Evolutionary conservation across 2,113 vertebrate species (phyloP).

Genomic region (Furnarius figulus): DNA sequence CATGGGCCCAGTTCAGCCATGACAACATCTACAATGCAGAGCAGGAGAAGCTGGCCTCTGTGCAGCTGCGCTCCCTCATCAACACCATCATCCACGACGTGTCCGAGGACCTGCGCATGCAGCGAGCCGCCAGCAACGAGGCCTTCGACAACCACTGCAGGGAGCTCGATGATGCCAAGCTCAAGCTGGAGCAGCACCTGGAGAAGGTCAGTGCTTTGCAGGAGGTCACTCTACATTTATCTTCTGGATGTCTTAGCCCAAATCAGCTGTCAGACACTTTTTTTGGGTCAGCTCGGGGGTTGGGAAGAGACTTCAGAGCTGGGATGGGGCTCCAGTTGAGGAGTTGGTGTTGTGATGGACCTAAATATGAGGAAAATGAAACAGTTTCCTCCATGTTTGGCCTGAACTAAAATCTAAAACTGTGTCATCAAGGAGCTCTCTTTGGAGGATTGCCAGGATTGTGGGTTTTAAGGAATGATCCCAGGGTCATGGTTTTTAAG

Average conservation of each 20-base stretch:
- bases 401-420: background rate
- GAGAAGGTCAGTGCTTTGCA: conserved; percentile 62
- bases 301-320: background rate
- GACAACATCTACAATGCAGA: conserved; percentile 80
- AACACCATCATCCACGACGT: conserved; percentile 82
- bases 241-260: too few species aligned
- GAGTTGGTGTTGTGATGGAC: background rate
- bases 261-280: fast-evolving
- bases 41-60: conserved; percentile 77
- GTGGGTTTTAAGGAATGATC: background rate
- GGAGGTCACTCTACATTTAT: background rate
- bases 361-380: background rate
- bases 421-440: background rate
- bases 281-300: background rate
- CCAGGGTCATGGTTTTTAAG: background rate
- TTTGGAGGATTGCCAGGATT: background rate
- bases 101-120: conserved; percentile 80
- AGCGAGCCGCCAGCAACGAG: conserved; percentile 72
- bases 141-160: conserved; percentile 77
- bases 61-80: conserved; percentile 78
- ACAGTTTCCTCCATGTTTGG: background rate
- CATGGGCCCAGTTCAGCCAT: conserved; percentile 83
- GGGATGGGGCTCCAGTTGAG: background rate
- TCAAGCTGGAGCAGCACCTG: conserved; percentile 78
- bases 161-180: conserved; percentile 77